phyloP scores from a whole-genome alignment of 2,797 vertebrate genomes.

The Phataginus tricuspis region DNA sequence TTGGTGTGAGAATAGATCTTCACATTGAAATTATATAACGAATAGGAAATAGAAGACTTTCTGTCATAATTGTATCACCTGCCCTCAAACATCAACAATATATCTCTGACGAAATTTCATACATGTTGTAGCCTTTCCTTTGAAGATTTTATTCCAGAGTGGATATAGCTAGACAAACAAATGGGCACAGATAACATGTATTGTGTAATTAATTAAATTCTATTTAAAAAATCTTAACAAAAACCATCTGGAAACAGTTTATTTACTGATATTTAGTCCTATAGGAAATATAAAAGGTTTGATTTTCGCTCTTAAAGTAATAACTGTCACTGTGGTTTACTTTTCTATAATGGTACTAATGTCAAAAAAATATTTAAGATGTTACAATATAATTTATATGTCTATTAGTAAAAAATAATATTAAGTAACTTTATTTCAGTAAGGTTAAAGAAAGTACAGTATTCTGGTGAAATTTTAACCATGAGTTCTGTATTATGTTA shows the following conservation, averaged over 20 bases:
- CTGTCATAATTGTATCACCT: background rate
- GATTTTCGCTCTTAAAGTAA: slow-evolving; percentile 4
- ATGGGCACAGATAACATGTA: background rate
- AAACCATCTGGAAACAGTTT: background rate
- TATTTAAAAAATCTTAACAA: slow-evolving; percentile 27
- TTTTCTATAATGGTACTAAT: slow-evolving; percentile 11
- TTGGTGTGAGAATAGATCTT: background rate
- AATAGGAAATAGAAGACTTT: background rate
- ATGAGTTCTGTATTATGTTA: slow-evolving; percentile 13
- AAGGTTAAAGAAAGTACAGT: slow-evolving; percentile 17
- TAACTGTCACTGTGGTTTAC: background rate
- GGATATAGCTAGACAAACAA: background rate
- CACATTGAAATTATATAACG: background rate
- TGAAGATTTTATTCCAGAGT: background rate
- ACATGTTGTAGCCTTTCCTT: background rate
- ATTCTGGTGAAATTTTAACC: slow-evolving; percentile 3
- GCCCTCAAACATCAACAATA: background rate
- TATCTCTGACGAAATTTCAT: background rate
- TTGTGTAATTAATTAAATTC: slow-evolving; percentile 33
- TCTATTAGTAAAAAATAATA: background rate
- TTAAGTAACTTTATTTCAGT: slow-evolving; percentile 38
- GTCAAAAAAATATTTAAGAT: background rate
- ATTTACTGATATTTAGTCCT: background rate
- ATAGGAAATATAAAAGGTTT: background rate
- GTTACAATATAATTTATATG: slow-evolving; percentile 26